Evolutionary conservation across 1,140 invertebrate genomes (phyloP), one percentile per base, ranked within the genome.

Genomic region (Steinernema feltiae): DNA sequence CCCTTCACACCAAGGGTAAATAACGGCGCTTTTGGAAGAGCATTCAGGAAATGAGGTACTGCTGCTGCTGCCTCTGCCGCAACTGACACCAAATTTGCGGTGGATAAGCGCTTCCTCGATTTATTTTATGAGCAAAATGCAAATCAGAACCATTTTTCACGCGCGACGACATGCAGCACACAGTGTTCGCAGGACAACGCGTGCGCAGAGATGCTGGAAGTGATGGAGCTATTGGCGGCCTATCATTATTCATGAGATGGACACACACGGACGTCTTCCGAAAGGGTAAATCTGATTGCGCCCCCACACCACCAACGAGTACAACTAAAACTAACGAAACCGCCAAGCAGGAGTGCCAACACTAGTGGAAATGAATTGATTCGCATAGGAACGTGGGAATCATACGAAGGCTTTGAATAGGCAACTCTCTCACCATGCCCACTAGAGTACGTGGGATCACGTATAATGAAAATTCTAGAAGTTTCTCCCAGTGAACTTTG

Each of bases 181-280:
- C n/a, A n/a, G n/a, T n/a, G n/a, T n/a, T n/a, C n/a, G n/a, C n/a
- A n/a, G 35, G 35, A 41, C 35, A 41, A 41, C 35, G 35, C 35
- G 7, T 41, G 15, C 53, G 7, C 53, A 17, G 24, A 3, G 53
- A 21, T 27, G 53, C 12, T 27, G 53, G 24, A 15, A 63, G 24
- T 63, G 7, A 27, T 7, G 53, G 24, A 7, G 3, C 15, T 27
- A 63, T 63, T 41, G 35, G 7, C 7, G 12, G 24, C 12, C 24
- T 63, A 27, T 63, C 53, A 63, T 63, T 63, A 63, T 63, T 63
- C 53, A 63, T 63, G 53, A 63, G 53, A 63, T 63, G 53, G 53
- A 27, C 53, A 17, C 24, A 15, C 12, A 21, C 53, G 7, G 41
- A n/a, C n/a, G n/a, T n/a, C n/a, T n/a, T n/a, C n/a, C 41, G 7